These are phyloP conservation scores for Dipodomys stephensi DNA, from an alignment of 2,113 vertebrate genomes.

Conservation along the genomic window DNA sequence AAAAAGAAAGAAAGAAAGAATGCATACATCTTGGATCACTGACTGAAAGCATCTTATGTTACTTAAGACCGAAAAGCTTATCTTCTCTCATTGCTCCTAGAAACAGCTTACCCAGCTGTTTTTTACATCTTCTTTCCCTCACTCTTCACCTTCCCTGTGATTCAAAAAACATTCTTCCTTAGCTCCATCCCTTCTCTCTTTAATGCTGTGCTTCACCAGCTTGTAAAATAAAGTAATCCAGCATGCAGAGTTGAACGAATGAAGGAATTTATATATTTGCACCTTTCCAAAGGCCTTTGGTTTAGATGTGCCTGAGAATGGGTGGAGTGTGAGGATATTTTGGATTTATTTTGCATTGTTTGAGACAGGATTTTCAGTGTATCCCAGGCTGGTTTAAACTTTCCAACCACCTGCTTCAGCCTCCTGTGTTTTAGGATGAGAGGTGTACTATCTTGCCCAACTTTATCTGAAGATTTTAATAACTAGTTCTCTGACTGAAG, in stretches of 20 bases:
- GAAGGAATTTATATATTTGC: neutral
- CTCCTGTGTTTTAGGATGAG: too few relatives aligned
- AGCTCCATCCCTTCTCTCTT: neutral
- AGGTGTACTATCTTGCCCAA: too few relatives aligned
- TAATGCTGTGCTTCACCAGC: neutral
- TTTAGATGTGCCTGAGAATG: neutral
- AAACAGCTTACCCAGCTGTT: neutral
- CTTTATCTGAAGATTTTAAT: neutral
- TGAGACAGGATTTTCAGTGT: too few relatives aligned
- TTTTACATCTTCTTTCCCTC: neutral
- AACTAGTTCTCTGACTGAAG: neutral
- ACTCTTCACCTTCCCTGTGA: fast-evolving
- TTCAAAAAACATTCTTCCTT: neutral
- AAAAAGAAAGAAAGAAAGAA: neutral
- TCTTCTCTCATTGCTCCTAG: neutral
- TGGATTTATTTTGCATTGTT: too few relatives aligned
- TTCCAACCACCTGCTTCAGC: too few relatives aligned
- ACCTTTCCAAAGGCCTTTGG: neutral
- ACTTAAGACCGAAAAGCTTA: neutral
- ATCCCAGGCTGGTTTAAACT: too few relatives aligned
- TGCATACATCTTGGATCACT: neutral
- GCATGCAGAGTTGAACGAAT: neutral
- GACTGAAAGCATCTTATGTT: neutral
- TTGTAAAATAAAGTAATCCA: neutral
- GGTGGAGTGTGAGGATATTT: neutral